Percentiles rank a stretch among this genome's conserved stretches.
These are phyloP conservation scores for Laterallus jamaicensis DNA, from an alignment of 2,113 vertebrate genomes.

Conservation along the genomic window DNA sequence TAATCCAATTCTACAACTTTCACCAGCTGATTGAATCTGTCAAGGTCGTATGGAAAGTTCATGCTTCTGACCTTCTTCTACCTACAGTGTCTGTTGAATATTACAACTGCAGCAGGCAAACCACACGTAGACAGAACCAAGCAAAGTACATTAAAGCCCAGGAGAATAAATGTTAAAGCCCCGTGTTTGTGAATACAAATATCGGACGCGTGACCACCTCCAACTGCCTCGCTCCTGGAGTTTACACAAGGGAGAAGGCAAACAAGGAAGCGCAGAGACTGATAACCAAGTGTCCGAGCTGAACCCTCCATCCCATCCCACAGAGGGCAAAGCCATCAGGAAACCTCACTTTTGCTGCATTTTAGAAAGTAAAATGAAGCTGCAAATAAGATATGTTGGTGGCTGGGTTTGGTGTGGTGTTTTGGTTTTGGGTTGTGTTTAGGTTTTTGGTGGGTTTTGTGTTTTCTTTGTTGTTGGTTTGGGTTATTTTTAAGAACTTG, in stretches of 20 bases:
- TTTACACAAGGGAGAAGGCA: slow-evolving; percentile 32
- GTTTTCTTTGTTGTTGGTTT: too few species aligned
- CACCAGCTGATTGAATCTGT: slow-evolving; percentile 41
- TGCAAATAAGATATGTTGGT: neutral
- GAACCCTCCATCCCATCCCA: neutral
- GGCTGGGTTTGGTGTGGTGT: neutral
- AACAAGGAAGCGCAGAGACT: neutral
- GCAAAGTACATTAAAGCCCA: slow-evolving; percentile 54
- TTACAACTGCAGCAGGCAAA: slow-evolving; percentile 17
- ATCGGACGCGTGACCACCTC: neutral
- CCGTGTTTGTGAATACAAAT: slow-evolving; percentile 39
- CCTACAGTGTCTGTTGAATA: slow-evolving; percentile 48
- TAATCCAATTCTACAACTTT: slow-evolving; percentile 68
- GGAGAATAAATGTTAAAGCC: slow-evolving; percentile 49
- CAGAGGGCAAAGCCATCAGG: neutral
- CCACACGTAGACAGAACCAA: neutral
- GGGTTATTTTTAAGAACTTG: neutral
- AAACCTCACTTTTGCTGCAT: neutral
- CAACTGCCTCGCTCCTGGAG: neutral
- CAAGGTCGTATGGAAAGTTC: slow-evolving; percentile 61
- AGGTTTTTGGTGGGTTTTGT: neutral
- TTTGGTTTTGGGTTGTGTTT: neutral
- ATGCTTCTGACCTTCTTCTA: slow-evolving; percentile 57
- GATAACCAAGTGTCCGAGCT: neutral
- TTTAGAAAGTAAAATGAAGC: neutral